Evolutionary conservation across 2,113 vertebrate genomes (phyloP).

Genomic region (Leptobrachium leishanense): DNA sequence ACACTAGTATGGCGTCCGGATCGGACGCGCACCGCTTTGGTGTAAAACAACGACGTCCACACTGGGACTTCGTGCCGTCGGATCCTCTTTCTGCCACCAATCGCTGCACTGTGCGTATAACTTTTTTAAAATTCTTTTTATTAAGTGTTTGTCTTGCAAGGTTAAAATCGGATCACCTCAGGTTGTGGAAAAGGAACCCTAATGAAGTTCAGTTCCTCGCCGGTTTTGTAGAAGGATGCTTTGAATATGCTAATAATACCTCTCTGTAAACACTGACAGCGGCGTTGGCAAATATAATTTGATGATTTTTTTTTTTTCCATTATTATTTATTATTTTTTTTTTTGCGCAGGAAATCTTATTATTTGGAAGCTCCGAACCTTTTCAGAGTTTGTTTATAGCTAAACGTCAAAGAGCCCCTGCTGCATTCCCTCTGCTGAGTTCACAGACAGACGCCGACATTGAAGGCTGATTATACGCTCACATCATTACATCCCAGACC

Average conservation of each 20-base stretch:
- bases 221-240: not conserved
- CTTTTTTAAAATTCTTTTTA: no score
- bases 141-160: no score
- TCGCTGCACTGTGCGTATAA: no score
- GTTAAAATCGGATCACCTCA: no score
- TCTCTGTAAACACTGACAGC: conserved; percentile 2
- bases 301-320: no score
- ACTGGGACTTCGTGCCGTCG: no score
- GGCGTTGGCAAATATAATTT: not conserved
- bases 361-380: conserved; percentile 20
- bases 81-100: no score
- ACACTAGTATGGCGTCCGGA: no score
- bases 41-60: no score
- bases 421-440: conserved; percentile 67
- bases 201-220: not conserved
- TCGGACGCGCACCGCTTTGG: no score
- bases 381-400: conserved; percentile 32
- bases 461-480: conserved; percentile 64
- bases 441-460: conserved; percentile 64
- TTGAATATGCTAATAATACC: not conserved
- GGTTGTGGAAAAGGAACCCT: no score
- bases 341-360: conserved; percentile 23
- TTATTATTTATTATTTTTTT: not conserved
- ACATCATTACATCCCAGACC: conserved; percentile 62
- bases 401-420: conserved; percentile 57